A percentile compares a stretch with the other conserved stretches of the same genome.
Evolutionary conservation across 2,797 vertebrate genomes (phyloP).

Genomic region (Epinephelus malabaricus): DNA sequence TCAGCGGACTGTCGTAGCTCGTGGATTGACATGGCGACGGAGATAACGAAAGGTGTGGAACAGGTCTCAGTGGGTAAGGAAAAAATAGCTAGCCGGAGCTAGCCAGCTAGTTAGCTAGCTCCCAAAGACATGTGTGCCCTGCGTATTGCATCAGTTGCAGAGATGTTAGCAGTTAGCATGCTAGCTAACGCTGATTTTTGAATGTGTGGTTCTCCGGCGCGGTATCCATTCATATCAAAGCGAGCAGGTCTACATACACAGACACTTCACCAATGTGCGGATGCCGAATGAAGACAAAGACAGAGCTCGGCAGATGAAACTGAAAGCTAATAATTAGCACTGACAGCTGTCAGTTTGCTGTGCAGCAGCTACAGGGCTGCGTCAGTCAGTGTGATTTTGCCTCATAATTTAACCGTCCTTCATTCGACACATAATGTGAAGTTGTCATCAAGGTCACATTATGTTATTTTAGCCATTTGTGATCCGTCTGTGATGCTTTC

Average conservation of each 20-base stretch:
- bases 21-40: constrained; percentile 62
- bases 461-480: neutral
- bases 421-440: neutral
- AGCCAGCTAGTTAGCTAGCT: constrained; percentile 7
- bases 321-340: accelerated
- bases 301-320: accelerated
- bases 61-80: constrained; percentile 74
- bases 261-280: accelerated
- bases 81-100: neutral
- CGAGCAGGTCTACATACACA: too few relatives aligned
- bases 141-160: constrained; percentile 56
- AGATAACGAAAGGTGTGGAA: constrained; percentile 63
- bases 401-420: neutral
- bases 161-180: constrained; percentile 34
- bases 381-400: neutral
- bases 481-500: neutral
- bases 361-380: neutral
- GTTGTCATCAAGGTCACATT: neutral
- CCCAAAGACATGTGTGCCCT: constrained; percentile 25
- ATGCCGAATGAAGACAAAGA: neutral
- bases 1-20: neutral
- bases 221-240: neutral
- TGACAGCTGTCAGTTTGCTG: constrained; percentile 39
- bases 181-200: neutral
- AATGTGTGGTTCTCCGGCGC: accelerated